Base-by-base conservation (phyloP, 1,140 invertebrate species). In the Andricus grossulariae region DNA sequence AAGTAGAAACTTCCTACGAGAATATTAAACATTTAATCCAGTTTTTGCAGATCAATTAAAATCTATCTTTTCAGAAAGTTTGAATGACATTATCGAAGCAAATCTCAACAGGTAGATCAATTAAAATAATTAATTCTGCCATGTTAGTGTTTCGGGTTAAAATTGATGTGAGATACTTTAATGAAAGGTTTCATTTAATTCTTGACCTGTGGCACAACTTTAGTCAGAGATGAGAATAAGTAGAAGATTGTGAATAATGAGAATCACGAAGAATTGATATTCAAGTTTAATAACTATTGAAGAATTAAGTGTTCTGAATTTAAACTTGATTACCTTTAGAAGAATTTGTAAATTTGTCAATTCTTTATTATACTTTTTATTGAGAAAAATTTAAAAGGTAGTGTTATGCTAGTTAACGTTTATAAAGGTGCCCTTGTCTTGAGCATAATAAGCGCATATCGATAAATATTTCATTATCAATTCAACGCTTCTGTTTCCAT, bases 1-100 rank as follows among this genome's bases (percentile, higher is more conserved):
- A 66, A 25, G 39, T 66, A 45, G n/a, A 66, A 66, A 66, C 57
- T 66, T 66, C 12, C 57, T 66, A 39, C 21, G 25, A 66, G 12
- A 16, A 5, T 66, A 66, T 60, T 12, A 60, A 60, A 60, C 5
- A 32, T 32, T 32, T 5, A 32, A 32, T 66, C 57, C 57, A 66
- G 57, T 66, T 12, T 66, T 66, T 66, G 21, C 13, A 25, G 57
- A 66, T 66, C 25, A 32, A 32, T 2, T 66, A 66, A 32, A 21
- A 39, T 39, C 25, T 13, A 32, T 25, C 25, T 16, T 25, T 16
- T 32, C 57, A 39, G 11, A 66, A 66, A 66, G 25, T 15, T 32
- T 66, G 39, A 66, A 66, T 66, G 57, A 66, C 57, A 15, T 66
- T 66, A 66, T 66, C 57, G 12, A 15, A 8, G 5, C 15, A 45